phyloP scores from a whole-genome alignment of 1,140 invertebrate species.

The Brachystomella parvula region DNA sequence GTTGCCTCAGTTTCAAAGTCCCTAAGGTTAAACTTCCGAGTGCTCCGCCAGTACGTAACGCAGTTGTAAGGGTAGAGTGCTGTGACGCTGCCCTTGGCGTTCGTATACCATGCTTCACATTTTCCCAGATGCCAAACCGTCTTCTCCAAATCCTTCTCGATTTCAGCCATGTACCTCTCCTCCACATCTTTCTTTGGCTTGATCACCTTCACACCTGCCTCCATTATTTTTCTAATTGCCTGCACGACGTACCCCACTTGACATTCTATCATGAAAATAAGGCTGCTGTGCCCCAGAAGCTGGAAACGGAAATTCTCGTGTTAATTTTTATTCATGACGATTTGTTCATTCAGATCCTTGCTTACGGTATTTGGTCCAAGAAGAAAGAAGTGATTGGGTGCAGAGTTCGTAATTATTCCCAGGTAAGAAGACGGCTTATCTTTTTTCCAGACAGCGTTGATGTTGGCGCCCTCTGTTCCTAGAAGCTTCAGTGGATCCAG shows the following conservation, averaged over 20 bases:
- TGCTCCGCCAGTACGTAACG: constrained; percentile 1
- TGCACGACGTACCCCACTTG: constrained; percentile 20
- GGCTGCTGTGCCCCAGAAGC: constrained; percentile 18
- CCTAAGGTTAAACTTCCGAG: neutral
- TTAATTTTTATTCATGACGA: neutral
- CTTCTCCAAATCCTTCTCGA: neutral
- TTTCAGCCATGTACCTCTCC: neutral
- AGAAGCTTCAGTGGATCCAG: constrained; percentile 20
- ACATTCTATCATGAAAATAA: constrained; percentile 27
- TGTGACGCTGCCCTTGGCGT: neutral
- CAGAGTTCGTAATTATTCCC: neutral
- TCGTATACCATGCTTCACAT: constrained; percentile 1
- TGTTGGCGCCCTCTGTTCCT: constrained; percentile 10
- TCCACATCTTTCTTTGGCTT: neutral
- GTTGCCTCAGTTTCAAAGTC: constrained; percentile 6
- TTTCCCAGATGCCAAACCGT: neutral
- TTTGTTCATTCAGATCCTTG: neutral
- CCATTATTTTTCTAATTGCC: constrained; percentile 15
- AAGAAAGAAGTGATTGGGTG: constrained; percentile 19
- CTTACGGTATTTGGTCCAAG: constrained; percentile 20
- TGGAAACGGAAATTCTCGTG: neutral
- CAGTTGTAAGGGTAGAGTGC: constrained; percentile 7
- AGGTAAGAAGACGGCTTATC: constrained; percentile 15
- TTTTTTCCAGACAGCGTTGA: constrained; percentile 20
- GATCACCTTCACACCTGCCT: neutral